Base-by-base conservation (phyloP, 2,888 invertebrate genomes). In the Drosophila hawaiiensis region DNA sequence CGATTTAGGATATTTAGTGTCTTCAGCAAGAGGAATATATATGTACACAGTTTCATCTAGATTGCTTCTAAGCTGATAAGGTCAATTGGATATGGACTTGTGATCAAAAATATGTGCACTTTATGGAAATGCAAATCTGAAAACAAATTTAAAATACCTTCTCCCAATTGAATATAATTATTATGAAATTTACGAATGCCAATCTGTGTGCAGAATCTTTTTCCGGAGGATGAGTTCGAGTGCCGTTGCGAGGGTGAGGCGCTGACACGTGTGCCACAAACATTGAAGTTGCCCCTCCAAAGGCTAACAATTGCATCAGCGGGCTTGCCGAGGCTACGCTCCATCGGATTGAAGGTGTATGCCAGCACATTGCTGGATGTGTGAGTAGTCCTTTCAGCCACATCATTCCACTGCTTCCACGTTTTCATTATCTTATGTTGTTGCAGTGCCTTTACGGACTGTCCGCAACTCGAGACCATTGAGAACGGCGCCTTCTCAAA, bases 231-330 rank as follows among this genome's bases (percentile, higher is more conserved):
- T 77, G 93, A 92, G 83, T 80, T 92, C 29, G 93, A 93, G 59
- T 93, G 93, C 68, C 91, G 92, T n/a, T 93, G 93, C 66, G 91
- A 92, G 70, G 93, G 93, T 1, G 91, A 91, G 62, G 91, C 91
- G 0, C 75, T 93, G 5, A 89, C 90, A 5, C 87, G 93, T 5
- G 91, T 93, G 12, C 93, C 93, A 9, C 93, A 93, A 78, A 92
- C 91, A 14, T 68, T 93, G 25, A 89, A 91, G 55, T 70, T 90
- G 58, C 91, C 92, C 50, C 82, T 93, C 75, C 92, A 93, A 74
- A 83, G 92, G 10, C 79, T 93, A 49, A 92, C 92, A 33, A 92
- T 93, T 64, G 90, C 93, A 41, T 88, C 91, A 19, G 93, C 93
- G 25, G 93, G 93, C 4, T 72, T 93, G 67, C 91, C 91, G 2